Percentiles rank a stretch among this genome's conserved stretches.
Conservation (phyloP, 2,113 vertebrate genomes). For the Sorex araneus region DNA sequence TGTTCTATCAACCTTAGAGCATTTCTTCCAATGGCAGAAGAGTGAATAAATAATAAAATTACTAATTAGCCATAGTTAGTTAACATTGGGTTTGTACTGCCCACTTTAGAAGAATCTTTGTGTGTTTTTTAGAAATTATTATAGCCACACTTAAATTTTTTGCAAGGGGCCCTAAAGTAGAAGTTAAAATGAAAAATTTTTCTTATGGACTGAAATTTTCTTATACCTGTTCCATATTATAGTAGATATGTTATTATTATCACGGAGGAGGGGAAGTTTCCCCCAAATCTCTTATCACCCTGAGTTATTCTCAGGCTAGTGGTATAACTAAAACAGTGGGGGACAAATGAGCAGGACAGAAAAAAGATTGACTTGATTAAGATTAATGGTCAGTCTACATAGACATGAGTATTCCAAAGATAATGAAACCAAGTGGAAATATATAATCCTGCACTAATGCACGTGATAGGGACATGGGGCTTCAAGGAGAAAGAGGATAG, state of each 20-base stretch:
- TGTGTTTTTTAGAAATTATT: conserved; percentile 8
- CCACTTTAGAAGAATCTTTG: neutral
- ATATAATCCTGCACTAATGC: no score
- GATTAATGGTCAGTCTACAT: no score
- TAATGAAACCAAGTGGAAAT: no score
- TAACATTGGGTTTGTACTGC: neutral
- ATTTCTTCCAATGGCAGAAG: neutral
- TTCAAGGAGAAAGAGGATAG: no score
- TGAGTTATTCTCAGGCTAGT: no score
- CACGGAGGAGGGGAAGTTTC: no score
- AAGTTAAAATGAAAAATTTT: conserved; percentile 42
- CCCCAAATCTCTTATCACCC: no score
- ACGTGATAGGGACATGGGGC: no score
- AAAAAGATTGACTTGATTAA: no score
- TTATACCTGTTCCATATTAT: neutral
- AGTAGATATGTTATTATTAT: neutral
- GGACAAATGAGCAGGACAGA: no score
- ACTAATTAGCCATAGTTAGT: neutral
- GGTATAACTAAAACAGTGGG: no score
- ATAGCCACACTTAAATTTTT: conserved; percentile 1
- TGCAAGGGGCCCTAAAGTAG: neutral
- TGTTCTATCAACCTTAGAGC: neutral
- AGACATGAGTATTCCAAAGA: no score
- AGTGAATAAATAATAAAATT: neutral
- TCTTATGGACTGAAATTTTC: neutral